Conservation (phyloP, 2,888 invertebrate species). For the Mamestra brassicae region DNA sequence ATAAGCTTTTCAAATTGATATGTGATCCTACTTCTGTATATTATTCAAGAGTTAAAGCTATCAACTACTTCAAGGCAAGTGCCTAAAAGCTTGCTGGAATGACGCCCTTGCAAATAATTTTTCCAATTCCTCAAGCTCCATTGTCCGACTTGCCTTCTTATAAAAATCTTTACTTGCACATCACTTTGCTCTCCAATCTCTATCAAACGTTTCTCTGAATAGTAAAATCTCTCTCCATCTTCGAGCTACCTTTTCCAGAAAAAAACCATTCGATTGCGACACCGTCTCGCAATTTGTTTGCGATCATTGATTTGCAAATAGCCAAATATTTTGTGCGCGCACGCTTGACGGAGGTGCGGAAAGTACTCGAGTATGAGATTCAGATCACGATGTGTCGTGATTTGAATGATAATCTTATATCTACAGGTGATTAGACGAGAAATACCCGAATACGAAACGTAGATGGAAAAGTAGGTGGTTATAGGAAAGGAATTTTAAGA, state of each 20-base stretch:
- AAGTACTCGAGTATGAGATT: constrained; percentile 54
- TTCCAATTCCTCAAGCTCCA: too few relatives aligned
- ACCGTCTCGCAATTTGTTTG: constrained; percentile 41
- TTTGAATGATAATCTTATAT: constrained; percentile 59
- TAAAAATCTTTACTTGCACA: too few relatives aligned
- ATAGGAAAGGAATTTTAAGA: constrained; percentile 13
- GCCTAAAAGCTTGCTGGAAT: too few relatives aligned
- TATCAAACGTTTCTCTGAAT: background rate
- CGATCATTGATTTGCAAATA: constrained; percentile 63
- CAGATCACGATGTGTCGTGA: constrained; percentile 60
- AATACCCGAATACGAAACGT: constrained; percentile 17
- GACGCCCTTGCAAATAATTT: too few relatives aligned
- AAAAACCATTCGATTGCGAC: constrained; percentile 30
- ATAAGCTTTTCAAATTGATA: too few relatives aligned
- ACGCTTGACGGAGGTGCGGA: constrained; percentile 37
- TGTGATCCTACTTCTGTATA: too few relatives aligned
- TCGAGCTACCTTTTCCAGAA: constrained; percentile 7
- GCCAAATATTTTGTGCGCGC: constrained; percentile 55
- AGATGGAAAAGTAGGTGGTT: background rate
- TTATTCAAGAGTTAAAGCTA: too few relatives aligned
- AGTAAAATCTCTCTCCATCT: background rate
- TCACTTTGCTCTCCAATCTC: too few relatives aligned
- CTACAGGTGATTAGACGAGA: constrained; percentile 36
- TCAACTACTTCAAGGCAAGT: too few relatives aligned
- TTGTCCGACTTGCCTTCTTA: too few relatives aligned